These are phyloP conservation scores for Herpetotheres cachinnans DNA, from an alignment of 2,113 vertebrate genomes.

Conservation along the genomic window DNA sequence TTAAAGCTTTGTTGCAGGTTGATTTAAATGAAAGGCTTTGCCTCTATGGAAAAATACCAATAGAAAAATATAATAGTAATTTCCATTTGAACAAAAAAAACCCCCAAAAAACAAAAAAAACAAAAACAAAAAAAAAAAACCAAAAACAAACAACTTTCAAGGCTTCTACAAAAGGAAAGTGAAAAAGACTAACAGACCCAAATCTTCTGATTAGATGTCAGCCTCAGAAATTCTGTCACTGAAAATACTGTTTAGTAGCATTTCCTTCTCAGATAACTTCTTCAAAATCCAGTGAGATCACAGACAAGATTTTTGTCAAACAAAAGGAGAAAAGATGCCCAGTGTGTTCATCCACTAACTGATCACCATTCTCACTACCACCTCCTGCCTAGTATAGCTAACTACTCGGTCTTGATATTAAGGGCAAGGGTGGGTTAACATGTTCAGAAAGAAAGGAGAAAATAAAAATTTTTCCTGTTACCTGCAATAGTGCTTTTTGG, in stretches of 20 bases:
- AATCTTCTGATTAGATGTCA: not conserved
- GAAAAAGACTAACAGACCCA: not conserved
- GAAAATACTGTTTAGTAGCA: not conserved
- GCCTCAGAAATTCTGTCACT: not conserved
- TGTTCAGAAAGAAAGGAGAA: not conserved
- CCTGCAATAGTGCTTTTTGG: not conserved
- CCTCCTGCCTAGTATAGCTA: not conserved
- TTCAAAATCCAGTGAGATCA: not conserved
- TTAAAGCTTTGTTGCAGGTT: not conserved
- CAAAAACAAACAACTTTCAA: not conserved
- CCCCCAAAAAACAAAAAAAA: not conserved
- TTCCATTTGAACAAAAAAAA: not conserved
- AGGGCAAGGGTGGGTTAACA: not conserved
- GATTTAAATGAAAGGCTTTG: not conserved
- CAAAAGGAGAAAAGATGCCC: not conserved
- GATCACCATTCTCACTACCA: not conserved
- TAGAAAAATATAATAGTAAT: not conserved
- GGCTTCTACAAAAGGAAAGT: not conserved
- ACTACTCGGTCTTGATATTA: not conserved
- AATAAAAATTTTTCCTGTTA: not conserved
- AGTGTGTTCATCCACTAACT: no score
- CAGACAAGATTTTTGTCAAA: not conserved
- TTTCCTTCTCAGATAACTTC: not conserved
- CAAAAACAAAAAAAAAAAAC: not conserved
- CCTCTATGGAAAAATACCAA: not conserved